A percentile compares a stretch with the other conserved stretches of the same genome.
These are phyloP conservation scores for Ptychoptera contaminata DNA, from an alignment of 2,888 invertebrate species.

Conservation along the genomic window DNA sequence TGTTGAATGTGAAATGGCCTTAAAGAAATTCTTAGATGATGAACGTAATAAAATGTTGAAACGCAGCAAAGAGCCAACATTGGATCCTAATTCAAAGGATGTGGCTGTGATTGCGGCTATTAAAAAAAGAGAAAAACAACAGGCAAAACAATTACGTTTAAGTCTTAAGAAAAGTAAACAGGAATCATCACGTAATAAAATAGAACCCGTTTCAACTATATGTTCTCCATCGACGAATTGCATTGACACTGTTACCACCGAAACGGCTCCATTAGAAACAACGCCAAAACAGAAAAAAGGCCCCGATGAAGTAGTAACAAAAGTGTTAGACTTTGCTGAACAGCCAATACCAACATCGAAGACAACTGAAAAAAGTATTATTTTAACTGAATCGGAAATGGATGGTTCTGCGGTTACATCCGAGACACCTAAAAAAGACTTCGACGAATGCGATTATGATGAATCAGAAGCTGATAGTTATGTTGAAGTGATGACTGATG, in stretches of 20 bases:
- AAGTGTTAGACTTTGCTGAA: no score
- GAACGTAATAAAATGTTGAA: constrained; percentile 25
- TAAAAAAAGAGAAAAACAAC: not conserved
- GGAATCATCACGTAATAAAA: no score
- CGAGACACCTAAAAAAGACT: not conserved
- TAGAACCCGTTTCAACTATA: no score
- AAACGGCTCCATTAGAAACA: no score
- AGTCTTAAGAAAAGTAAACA: no score
- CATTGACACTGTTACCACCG: no score
- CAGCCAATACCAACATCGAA: no score
- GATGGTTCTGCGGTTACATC: not conserved
- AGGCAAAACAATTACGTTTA: not conserved
- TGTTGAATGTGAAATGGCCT: constrained; percentile 24
- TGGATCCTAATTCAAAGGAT: constrained; percentile 2
- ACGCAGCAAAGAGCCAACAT: constrained; percentile 19
- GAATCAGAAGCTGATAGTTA: not conserved
- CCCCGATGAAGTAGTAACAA: no score
- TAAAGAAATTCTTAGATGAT: constrained; percentile 24
- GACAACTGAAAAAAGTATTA: not conserved
- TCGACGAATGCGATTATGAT: not conserved
- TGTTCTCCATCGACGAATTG: no score
- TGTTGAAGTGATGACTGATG: not conserved
- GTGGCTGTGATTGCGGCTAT: not conserved
- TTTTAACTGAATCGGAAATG: not conserved
- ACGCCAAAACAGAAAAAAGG: no score